Evolutionary conservation across 2,888 invertebrate species (phyloP).

Genomic region (Mythimna pallens): DNA sequence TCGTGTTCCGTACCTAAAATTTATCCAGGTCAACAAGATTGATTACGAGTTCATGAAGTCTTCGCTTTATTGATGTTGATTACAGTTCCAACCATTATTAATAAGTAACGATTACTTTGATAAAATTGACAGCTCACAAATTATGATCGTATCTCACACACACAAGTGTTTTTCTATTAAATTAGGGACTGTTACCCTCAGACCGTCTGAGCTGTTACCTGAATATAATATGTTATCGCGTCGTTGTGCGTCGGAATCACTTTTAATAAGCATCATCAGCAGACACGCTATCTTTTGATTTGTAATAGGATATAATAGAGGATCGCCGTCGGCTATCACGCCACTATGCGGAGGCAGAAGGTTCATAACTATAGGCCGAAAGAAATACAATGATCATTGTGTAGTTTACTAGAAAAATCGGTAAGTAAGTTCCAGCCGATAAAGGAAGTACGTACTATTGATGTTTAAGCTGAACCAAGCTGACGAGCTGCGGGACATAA

Average conservation of each 20-base stretch:
- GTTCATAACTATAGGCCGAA: neutral
- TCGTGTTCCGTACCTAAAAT: conserved; percentile 5
- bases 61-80: conserved; percentile 32
- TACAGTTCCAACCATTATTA: conserved; percentile 24
- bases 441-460: no score
- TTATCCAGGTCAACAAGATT: conserved; percentile 50
- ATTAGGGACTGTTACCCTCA: conserved; percentile 12
- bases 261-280: conserved; percentile 43
- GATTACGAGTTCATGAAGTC: conserved; percentile 47
- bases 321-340: conserved; percentile 18
- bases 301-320: conserved; percentile 47
- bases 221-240: conserved; percentile 17
- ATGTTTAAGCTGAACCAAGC: neutral
- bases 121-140: conserved; percentile 33
- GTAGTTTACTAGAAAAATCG: neutral
- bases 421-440: no score
- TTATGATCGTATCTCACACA: conserved; percentile 11
- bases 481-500: neutral
- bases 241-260: conserved; percentile 39
- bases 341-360: conserved; percentile 3
- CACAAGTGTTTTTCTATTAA: conserved; percentile 2
- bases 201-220: conserved; percentile 12
- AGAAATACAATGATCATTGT: neutral
- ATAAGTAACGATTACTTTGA: conserved; percentile 28
- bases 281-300: conserved; percentile 39